These are phyloP conservation scores for Papilio elwesi DNA, from an alignment of 2,888 invertebrate species.

Conservation along the genomic window DNA sequence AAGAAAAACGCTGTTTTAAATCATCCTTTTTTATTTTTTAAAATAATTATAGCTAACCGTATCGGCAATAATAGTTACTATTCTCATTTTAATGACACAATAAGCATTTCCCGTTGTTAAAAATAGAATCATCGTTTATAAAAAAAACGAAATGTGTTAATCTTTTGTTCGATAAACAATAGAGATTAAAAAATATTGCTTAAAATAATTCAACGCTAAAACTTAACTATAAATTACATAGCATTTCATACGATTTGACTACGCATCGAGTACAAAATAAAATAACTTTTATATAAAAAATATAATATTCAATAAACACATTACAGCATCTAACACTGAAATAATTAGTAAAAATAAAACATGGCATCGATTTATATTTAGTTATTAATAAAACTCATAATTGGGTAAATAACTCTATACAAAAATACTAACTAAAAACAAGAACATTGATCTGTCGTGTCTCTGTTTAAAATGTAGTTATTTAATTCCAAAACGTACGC, in stretches of 20 bases:
- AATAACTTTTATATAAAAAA: constrained; percentile 82
- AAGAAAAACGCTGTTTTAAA: constrained; percentile 73
- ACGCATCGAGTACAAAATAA: constrained; percentile 76
- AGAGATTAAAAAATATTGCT: constrained; percentile 63
- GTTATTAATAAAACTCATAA: constrained; percentile 60
- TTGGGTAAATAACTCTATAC: constrained; percentile 55
- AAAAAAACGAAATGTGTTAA: constrained; percentile 71
- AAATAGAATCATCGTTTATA: constrained; percentile 52
- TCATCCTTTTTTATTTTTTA: constrained; percentile 84
- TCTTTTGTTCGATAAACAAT: constrained; percentile 70
- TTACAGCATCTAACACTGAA: constrained; percentile 66
- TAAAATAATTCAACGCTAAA: constrained; percentile 80
- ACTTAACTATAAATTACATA: constrained; percentile 75
- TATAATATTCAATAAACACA: constrained; percentile 81
- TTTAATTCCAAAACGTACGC: constrained; percentile 35
- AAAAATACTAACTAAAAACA: constrained; percentile 51
- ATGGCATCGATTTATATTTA: constrained; percentile 78
- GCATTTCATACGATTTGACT: constrained; percentile 69
- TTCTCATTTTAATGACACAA: constrained; percentile 81
- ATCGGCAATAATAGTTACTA: constrained; percentile 83
- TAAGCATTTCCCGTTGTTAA: constrained; percentile 83
- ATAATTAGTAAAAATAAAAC: constrained; percentile 72
- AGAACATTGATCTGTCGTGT: constrained; percentile 60
- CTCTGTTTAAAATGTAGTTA: constrained; percentile 30
- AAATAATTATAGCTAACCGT: constrained; percentile 85